A percentile compares a stretch with the other conserved stretches of the same genome.
These are phyloP conservation scores for Podocnemis expansa DNA, from an alignment of 2,113 vertebrate species.

Conservation along the genomic window DNA sequence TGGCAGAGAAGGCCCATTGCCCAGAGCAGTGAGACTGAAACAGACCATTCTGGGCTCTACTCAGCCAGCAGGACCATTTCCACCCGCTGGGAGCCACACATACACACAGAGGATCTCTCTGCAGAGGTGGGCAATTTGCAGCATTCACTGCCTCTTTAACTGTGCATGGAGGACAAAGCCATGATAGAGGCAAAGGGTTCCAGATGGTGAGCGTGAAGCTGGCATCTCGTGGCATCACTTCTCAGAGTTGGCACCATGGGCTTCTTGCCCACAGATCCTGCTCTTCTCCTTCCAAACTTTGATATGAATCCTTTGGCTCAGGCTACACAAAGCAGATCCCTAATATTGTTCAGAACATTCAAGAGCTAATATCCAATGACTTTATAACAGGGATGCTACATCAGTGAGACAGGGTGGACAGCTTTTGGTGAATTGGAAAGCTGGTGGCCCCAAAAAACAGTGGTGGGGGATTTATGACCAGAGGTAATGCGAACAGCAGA, in stretches of 20 bases:
- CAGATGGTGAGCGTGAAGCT: background rate
- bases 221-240: background rate
- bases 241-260: fast-evolving
- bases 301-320: background rate
- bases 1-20: background rate
- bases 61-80: fast-evolving
- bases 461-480: slow-evolving; percentile 31
- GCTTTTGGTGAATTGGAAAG: background rate
- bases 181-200: background rate
- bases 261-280: slow-evolving; percentile 32
- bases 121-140: background rate
- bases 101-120: background rate
- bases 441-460: slow-evolving; percentile 13
- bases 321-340: background rate
- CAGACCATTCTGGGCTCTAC: background rate
- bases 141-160: background rate
- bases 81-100: background rate
- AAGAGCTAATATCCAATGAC: slow-evolving; percentile 49
- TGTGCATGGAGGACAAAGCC: background rate
- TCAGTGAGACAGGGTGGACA: slow-evolving; percentile 42
- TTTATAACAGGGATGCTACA: slow-evolving; percentile 15
- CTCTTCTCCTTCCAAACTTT: background rate
- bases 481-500: background rate
- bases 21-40: fast-evolving
- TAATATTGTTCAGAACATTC: slow-evolving; percentile 5